Evolutionary conservation across 2,888 invertebrate species (phyloP).

Genomic region (Dynastes hyllus): DNA sequence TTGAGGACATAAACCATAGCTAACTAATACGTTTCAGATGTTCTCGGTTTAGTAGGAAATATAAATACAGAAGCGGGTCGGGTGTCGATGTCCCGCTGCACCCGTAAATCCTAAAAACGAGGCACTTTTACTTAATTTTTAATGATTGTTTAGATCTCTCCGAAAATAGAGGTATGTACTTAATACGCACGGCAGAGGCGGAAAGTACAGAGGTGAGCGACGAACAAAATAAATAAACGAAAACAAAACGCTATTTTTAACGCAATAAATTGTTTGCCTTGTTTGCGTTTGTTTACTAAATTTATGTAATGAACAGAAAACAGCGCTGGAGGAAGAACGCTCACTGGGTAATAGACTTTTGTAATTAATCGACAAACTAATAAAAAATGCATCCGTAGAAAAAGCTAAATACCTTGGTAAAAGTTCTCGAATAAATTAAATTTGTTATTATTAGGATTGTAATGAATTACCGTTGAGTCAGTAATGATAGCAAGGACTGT

Average conservation of each 20-base stretch:
- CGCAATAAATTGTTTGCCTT: neutral
- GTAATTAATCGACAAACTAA: too few species aligned
- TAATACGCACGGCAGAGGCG: too few species aligned
- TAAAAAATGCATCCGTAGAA: too few species aligned
- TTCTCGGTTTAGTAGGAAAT: slow-evolving; percentile 48
- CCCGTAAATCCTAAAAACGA: slow-evolving; percentile 33
- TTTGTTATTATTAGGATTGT: too few species aligned
- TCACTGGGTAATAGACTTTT: neutral
- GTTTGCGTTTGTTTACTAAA: neutral
- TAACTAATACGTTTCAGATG: slow-evolving; percentile 49
- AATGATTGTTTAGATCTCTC: slow-evolving; percentile 34
- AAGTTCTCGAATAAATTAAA: too few species aligned
- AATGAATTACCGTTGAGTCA: too few species aligned
- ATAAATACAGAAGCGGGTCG: slow-evolving; percentile 32
- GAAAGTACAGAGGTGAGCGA: neutral
- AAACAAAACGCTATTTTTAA: neutral
- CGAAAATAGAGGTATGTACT: slow-evolving; percentile 30
- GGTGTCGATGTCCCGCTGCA: slow-evolving; percentile 18
- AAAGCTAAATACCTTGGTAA: too few species aligned
- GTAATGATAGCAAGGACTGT: too few species aligned
- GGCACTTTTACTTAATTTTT: slow-evolving; percentile 37
- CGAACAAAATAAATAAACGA: neutral
- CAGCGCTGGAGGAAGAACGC: neutral
- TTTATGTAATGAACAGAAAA: neutral
- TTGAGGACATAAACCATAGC: slow-evolving; percentile 47